These are phyloP conservation scores for Harmothoe impar DNA, from an alignment of 2,888 invertebrate species.

Conservation along the genomic window DNA sequence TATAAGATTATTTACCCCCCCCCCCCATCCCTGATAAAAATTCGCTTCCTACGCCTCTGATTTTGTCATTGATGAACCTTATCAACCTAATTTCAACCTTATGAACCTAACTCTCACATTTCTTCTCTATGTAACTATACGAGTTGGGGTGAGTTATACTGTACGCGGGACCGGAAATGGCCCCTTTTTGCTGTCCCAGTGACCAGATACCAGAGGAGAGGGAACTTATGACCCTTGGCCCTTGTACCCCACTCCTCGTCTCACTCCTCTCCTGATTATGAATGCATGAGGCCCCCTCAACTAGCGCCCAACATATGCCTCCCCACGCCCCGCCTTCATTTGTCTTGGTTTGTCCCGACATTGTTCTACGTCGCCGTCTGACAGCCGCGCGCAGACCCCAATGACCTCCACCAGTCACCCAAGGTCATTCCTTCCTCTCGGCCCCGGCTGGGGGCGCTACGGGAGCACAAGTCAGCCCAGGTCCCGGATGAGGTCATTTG, in stretches of 20 bases:
- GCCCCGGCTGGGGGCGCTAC: slow-evolving; percentile 26
- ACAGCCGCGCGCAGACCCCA: slow-evolving; percentile 13
- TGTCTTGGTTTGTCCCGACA: slow-evolving; percentile 43
- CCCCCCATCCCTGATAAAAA: too few relatives aligned
- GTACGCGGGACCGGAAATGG: background rate
- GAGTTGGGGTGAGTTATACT: background rate
- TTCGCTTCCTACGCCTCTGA: too few relatives aligned
- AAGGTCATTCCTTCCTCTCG: background rate
- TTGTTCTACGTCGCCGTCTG: slow-evolving; percentile 13
- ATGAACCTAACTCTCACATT: background rate
- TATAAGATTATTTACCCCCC: too few relatives aligned
- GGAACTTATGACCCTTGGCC: background rate
- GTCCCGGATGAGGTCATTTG: slow-evolving; percentile 43
- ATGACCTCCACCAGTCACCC: slow-evolving; percentile 6
- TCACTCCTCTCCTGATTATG: background rate
- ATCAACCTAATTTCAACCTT: too few relatives aligned
- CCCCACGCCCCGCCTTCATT: slow-evolving; percentile 24
- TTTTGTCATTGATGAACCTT: too few relatives aligned
- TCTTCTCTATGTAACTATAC: too few relatives aligned
- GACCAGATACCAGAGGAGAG: background rate
- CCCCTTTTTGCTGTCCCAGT: background rate
- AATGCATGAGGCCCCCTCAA: slow-evolving; percentile 8
- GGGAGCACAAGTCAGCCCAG: background rate
- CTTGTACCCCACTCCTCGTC: background rate
- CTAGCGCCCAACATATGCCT: slow-evolving; percentile 35